Evolutionary conservation across 1,140 invertebrate species (phyloP).

Genomic region (Amyelois transitella): DNA sequence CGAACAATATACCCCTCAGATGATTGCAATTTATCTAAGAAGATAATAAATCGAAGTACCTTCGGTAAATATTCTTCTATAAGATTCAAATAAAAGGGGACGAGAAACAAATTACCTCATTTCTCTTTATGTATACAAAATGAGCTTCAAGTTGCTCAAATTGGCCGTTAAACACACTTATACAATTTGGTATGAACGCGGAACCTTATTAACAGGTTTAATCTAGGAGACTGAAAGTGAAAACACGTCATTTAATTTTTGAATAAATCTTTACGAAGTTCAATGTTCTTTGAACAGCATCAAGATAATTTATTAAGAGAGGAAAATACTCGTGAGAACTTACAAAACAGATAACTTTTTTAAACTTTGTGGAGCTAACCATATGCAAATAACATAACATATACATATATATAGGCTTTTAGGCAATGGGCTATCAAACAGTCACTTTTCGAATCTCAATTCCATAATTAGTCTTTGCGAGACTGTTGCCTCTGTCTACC

Average conservation of each 20-base stretch:
- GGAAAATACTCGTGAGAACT: background rate
- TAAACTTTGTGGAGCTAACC: too few relatives aligned
- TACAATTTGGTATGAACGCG: constrained; percentile 41
- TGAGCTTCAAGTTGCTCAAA: constrained; percentile 45
- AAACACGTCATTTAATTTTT: constrained; percentile 33
- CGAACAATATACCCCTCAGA: constrained; percentile 9
- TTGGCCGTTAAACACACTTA: constrained; percentile 46
- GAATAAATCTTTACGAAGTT: constrained; percentile 23
- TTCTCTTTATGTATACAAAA: constrained; percentile 53
- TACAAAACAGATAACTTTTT: too few relatives aligned
- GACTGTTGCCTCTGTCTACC: too few relatives aligned
- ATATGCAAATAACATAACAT: too few relatives aligned
- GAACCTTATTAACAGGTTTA: constrained; percentile 47
- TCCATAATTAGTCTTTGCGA: too few relatives aligned
- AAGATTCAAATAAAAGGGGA: constrained; percentile 36
- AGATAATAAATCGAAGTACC: constrained; percentile 22
- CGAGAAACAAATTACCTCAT: constrained; percentile 58
- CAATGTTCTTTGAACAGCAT: constrained; percentile 5
- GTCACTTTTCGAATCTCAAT: too few relatives aligned
- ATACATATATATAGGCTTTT: too few relatives aligned
- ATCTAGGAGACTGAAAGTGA: constrained; percentile 27
- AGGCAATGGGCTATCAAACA: too few relatives aligned
- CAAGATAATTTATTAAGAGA: constrained; percentile 3
- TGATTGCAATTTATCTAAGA: constrained; percentile 20
- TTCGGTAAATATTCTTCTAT: constrained; percentile 31